phyloP scores from a whole-genome alignment of 2,113 vertebrate species.

The Macquaria australasica region DNA sequence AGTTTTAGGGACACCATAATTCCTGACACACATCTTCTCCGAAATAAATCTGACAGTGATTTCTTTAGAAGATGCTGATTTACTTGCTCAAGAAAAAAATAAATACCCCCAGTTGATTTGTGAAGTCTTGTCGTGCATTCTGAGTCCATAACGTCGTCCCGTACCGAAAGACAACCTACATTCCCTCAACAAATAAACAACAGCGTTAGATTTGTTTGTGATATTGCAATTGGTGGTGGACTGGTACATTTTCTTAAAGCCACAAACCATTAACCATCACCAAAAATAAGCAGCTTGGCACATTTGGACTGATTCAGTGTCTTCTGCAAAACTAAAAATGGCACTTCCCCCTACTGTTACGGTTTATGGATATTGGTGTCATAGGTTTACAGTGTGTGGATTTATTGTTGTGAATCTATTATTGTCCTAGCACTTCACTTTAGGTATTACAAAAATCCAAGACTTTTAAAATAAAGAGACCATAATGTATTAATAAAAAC shows the following conservation, averaged over 20 bases:
- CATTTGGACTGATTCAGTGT: conserved; percentile 11
- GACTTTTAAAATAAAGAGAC: conserved; percentile 68
- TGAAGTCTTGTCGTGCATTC: conserved; percentile 10
- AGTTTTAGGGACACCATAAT: neutral
- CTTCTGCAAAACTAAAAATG: conserved; percentile 15
- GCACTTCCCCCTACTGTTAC: neutral
- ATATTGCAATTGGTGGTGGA: conserved; percentile 1
- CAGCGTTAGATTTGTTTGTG: neutral
- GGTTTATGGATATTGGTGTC: conserved; percentile 5
- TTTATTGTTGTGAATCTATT: conserved; percentile 24
- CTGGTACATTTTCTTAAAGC: conserved; percentile 49
- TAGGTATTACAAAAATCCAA: conserved; percentile 67
- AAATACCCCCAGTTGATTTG: neutral
- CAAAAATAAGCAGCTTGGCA: conserved; percentile 34
- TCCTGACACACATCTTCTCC: neutral
- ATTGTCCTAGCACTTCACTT: conserved; percentile 35
- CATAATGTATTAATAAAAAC: conserved; percentile 68
- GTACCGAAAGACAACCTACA: neutral
- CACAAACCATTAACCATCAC: conserved; percentile 48
- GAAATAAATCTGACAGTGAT: neutral
- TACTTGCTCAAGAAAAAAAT: neutral
- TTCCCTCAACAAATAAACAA: conserved; percentile 9
- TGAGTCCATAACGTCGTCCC: neutral
- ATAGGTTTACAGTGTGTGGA: conserved; percentile 21
- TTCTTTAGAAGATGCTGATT: neutral